Evolutionary conservation across 2,888 invertebrate genomes (phyloP).

Genomic region (Andrena fulva): DNA sequence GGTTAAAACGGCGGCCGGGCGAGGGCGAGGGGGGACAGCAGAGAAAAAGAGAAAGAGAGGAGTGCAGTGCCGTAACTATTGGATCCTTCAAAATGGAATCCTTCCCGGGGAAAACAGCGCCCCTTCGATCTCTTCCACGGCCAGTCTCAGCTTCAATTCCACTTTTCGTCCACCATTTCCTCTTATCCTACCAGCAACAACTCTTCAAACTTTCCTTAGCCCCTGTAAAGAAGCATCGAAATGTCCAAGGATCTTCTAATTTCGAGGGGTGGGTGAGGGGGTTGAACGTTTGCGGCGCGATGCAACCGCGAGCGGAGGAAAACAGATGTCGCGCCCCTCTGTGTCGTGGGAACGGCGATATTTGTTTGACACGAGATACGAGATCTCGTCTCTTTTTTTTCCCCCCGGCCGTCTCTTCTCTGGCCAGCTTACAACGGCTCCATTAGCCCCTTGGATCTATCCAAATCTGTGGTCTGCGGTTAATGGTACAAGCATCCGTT

Average conservation of each 20-base stretch:
- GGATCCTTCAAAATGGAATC: conserved; percentile 50
- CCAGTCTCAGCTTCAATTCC: conserved; percentile 27
- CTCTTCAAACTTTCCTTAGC: background rate
- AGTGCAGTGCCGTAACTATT: conserved; percentile 66
- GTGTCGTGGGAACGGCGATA: conserved; percentile 58
- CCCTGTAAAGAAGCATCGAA: background rate
- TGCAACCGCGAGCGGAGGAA: conserved; percentile 21
- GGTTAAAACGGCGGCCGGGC: conserved; percentile 63
- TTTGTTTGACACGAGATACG: conserved; percentile 65
- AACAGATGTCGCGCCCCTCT: conserved; percentile 26
- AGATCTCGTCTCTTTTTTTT: conserved; percentile 8
- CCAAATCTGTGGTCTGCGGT: conserved; percentile 68
- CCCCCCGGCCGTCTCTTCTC: background rate
- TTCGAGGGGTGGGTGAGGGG: no score
- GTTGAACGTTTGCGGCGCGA: background rate
- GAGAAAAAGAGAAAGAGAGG: conserved; percentile 28
- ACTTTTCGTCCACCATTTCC: background rate
- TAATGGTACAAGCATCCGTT: conserved; percentile 68
- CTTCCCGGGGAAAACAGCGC: background rate
- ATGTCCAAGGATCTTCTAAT: background rate
- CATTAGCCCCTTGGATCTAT: conserved; percentile 67
- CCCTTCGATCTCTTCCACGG: background rate
- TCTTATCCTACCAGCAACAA: background rate
- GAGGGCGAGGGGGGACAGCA: conserved; percentile 25
- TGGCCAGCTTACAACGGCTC: conserved; percentile 55